Base-by-base conservation (phyloP, 2,888 invertebrate genomes). In the Eupithecia insigniata region DNA sequence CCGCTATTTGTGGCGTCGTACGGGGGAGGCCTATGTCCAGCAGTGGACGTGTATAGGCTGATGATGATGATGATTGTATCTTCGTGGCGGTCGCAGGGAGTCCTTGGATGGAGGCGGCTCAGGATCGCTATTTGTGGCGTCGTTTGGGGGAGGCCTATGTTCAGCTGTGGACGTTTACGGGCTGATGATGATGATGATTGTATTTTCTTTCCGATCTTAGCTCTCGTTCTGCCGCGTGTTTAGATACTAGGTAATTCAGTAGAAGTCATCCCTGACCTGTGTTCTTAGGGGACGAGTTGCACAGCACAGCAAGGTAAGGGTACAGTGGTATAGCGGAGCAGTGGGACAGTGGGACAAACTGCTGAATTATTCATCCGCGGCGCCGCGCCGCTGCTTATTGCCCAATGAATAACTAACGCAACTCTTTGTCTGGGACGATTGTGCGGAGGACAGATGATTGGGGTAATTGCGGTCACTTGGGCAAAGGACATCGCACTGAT, bases 351-450 rank as follows among this genome's bases (percentile, higher is more conserved):
- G 28, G 61, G 61, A 10, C 61, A 32, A 16, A 34, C 30, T n/a
- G 34, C 51, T 71, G 71, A 71, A 71, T 71, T 36, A 71, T 71
- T 39, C 55, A 71, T 26, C 2, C 26, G n/a, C 18, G 43, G 22
- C 14, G 46, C 43, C 62, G 22, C 14, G 46, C 43, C 62, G 66
- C 58, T 55, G 67, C 67, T 71, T 67, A 71, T 43, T 43, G 67
- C 43, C 64, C 64, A 66, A 71, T 71, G 67, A 71, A 71, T 71
- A 71, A 67, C 16, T 61, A 66, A 71, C 43, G 26, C 64, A 39
- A 58, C 69, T 62, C 22, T 32, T 34, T 34, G 62, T 32, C 34
- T 34, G 30, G 18, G 60, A 30, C 30, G 28, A 6, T 7, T 43
- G 18, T 28, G 58, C 58, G 0, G 43, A 6, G 43, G 43, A 43